These are phyloP conservation scores for Oenanthe oenanthe DNA, from an alignment of 2,113 vertebrate genomes.

Conservation along the genomic window DNA sequence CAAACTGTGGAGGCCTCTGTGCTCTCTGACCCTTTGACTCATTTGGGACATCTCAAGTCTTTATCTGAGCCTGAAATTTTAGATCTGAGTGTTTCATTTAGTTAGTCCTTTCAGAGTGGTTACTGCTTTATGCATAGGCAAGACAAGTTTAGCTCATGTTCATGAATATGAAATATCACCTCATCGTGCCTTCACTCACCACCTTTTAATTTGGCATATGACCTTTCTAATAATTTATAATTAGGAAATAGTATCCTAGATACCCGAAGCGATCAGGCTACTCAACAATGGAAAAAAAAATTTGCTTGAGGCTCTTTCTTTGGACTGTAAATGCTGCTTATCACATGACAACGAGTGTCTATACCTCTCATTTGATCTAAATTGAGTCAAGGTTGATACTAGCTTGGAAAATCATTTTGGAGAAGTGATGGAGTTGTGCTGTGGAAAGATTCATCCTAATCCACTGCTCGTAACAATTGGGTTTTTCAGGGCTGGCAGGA, in stretches of 20 bases:
- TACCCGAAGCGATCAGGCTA: not conserved
- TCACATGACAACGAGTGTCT: not conserved
- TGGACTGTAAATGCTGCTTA: not conserved
- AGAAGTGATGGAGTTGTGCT: not conserved
- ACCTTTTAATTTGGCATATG: slow-evolving; percentile 4
- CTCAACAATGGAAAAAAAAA: not conserved
- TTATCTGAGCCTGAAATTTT: not conserved
- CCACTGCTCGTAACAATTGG: not conserved
- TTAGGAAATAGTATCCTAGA: slow-evolving; percentile 17
- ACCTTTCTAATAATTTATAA: slow-evolving; percentile 13
- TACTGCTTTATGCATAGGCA: not conserved
- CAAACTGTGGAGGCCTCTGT: not conserved
- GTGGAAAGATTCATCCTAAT: not conserved
- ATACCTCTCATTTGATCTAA: not conserved
- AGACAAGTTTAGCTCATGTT: not conserved
- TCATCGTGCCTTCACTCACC: not conserved
- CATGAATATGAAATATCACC: not conserved
- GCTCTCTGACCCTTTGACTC: not conserved
- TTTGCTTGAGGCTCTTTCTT: not conserved
- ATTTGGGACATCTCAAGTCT: not conserved
- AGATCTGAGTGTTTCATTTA: not conserved
- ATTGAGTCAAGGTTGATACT: not conserved
- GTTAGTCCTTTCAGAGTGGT: not conserved
- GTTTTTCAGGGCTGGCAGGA: not conserved
- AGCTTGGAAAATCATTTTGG: not conserved